These are phyloP conservation scores for Budorcas taxicolor DNA, from an alignment of 2,113 vertebrate genomes.

Conservation along the genomic window DNA sequence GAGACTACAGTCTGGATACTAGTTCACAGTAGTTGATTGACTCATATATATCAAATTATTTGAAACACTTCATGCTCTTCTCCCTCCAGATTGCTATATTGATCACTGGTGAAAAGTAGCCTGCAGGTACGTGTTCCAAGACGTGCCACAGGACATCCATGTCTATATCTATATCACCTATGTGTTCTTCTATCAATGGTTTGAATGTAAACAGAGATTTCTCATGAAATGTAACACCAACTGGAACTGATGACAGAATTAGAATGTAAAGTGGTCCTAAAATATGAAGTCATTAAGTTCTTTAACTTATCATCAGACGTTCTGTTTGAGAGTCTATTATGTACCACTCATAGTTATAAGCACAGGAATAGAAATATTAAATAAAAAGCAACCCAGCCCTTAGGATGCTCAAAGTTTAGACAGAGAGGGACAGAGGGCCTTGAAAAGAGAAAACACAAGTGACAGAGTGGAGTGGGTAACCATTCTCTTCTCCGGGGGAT, in stretches of 20 bases:
- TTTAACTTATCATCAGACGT: background rate
- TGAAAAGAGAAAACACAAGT: background rate
- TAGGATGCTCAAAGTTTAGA: background rate
- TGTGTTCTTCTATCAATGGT: background rate
- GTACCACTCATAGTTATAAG: background rate
- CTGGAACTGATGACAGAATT: background rate
- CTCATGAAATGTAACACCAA: background rate
- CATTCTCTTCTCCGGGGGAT: background rate
- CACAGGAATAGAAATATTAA: background rate
- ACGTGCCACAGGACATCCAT: background rate
- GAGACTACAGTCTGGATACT: background rate
- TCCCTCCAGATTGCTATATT: background rate
- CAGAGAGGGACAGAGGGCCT: background rate
- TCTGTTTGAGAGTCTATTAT: background rate
- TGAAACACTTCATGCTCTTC: background rate
- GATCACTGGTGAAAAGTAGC: background rate
- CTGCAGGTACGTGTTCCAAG: background rate
- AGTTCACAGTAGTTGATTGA: background rate
- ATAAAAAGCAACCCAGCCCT: background rate
- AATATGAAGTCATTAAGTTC: background rate
- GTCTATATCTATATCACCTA: background rate
- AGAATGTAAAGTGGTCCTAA: background rate
- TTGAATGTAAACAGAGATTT: background rate
- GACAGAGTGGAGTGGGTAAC: background rate
- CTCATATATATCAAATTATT: background rate